Evolutionary conservation across 2,797 vertebrate species (phyloP).

Genomic region (Mycteria americana): DNA sequence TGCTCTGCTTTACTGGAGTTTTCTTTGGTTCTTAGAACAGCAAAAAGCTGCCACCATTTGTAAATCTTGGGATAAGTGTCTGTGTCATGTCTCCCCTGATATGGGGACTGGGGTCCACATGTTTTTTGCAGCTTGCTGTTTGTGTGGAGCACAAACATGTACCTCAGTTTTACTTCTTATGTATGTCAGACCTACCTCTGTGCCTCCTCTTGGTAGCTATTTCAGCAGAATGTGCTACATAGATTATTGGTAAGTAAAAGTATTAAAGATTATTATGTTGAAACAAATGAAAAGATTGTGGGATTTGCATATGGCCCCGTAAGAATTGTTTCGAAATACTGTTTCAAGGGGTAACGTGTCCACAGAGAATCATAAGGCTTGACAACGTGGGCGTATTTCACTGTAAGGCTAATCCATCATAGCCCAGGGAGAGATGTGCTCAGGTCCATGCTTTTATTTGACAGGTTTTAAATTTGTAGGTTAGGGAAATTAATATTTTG

Average conservation of each 20-base stretch:
- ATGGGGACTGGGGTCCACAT: fast-evolving
- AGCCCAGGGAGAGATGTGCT: neutral
- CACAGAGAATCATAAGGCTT: neutral
- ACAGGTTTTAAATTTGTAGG: neutral
- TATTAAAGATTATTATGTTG: neutral
- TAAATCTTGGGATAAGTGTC: neutral
- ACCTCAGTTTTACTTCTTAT: neutral
- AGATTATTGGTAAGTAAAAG: neutral
- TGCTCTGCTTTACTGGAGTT: neutral
- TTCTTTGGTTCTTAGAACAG: neutral
- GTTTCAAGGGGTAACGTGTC: neutral
- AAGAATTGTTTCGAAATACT: neutral
- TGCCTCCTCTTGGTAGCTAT: neutral
- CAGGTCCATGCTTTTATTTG: neutral
- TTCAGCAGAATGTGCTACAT: neutral
- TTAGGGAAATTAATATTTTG: neutral
- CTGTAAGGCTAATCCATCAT: neutral
- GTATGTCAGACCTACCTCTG: neutral
- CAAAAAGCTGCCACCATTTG: neutral
- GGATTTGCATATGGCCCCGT: neutral
- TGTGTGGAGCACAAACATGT: neutral
- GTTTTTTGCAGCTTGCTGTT: neutral
- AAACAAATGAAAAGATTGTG: neutral
- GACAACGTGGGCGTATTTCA: neutral
- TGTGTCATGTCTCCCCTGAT: neutral